Evolutionary conservation across 2,888 invertebrate genomes (phyloP), one percentile per base, ranked within the genome.

Genomic region (Listrodromus nycthemerus): DNA sequence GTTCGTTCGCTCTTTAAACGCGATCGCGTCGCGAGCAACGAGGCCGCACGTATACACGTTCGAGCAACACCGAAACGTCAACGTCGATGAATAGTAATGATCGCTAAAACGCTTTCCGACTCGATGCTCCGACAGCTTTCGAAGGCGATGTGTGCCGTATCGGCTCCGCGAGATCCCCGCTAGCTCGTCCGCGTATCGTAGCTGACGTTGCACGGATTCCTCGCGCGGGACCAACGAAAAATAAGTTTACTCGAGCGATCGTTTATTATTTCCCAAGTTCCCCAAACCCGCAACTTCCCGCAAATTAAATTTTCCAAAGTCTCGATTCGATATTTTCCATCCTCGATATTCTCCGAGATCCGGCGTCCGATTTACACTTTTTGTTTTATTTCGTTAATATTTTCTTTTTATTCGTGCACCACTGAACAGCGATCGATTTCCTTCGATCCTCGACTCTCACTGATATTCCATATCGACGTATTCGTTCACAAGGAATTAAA

Each of bases 11-110:
- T 82, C 81, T 85, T 84, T 84, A 82, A 82, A 82, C 37, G 82
- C 58, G 66, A 77, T 77, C 79, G 79, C 65, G 55, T 61, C 45
- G 16, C 80, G 71, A 74, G 63, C 84, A 86, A 81, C 80, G 86
- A 80, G 86, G 86, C 76, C 84, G 83, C 86, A 86, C 86, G 86
- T 86, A 84, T 63, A 69, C 66, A 30, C 30, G 52, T 71, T 50
- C 27, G 65, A 37, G 55, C 70, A 67, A 13, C 61, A 63, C 70
- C 55, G 48, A 85, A 63, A 83, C 77, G 80, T 82, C 80, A 80
- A 85, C 80, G 67, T 69, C 77, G 61, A 78, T 86, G 86, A 86
- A 86, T 86, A 86, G 83, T 82, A 86, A 86, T 84, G 83, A 84
- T 65, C 69, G 61, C 76, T 83, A 80, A 86, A 84, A 84, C 71